Conservation (phyloP, 53 echinoderm and acorn worm genomes). For the Hippasteria phrygiana region DNA sequence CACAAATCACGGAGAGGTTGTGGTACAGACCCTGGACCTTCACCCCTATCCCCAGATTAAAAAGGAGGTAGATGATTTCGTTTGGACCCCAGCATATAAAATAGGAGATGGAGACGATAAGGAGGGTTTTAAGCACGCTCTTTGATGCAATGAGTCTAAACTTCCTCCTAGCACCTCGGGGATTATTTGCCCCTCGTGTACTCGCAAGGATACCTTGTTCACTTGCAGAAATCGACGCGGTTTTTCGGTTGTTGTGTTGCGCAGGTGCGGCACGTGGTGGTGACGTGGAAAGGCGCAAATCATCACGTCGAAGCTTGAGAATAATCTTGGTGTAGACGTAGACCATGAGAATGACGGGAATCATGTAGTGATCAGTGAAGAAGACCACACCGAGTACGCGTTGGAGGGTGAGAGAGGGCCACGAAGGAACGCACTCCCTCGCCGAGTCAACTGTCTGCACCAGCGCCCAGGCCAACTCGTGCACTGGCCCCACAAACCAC, state of each 20-base stretch:
- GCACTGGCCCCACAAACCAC: constrained; percentile 77
- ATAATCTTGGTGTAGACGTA: constrained; percentile 83
- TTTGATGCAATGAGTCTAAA: constrained; percentile 76
- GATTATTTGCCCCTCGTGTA: too few species aligned
- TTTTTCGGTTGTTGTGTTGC: neutral
- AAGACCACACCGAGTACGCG: constrained; percentile 71
- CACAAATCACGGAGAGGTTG: constrained; percentile 76
- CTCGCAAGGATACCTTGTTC: neutral
- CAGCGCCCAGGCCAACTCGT: constrained; percentile 83
- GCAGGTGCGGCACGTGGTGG: neutral
- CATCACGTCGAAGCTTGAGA: constrained; percentile 36
- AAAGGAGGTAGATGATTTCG: constrained; percentile 75
- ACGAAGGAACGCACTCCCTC: constrained; percentile 59
- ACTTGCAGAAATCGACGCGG: neutral
- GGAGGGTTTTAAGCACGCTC: constrained; percentile 76
- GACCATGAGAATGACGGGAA: constrained; percentile 83
- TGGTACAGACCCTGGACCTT: constrained; percentile 68
- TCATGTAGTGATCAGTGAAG: constrained; percentile 82
- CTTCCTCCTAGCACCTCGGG: constrained; percentile 16
- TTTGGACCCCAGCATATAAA: constrained; percentile 91
- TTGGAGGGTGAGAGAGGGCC: constrained; percentile 70
- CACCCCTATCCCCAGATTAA: constrained; percentile 70
- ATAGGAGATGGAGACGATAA: constrained; percentile 81
- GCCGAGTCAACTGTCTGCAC: constrained; percentile 60
- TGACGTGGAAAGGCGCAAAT: constrained; percentile 33